Evolutionary conservation across 35 echinoderm and acorn worm species (phyloP), one percentile per base, ranked within the genome.

Genomic region (Acanthaster planci): DNA sequence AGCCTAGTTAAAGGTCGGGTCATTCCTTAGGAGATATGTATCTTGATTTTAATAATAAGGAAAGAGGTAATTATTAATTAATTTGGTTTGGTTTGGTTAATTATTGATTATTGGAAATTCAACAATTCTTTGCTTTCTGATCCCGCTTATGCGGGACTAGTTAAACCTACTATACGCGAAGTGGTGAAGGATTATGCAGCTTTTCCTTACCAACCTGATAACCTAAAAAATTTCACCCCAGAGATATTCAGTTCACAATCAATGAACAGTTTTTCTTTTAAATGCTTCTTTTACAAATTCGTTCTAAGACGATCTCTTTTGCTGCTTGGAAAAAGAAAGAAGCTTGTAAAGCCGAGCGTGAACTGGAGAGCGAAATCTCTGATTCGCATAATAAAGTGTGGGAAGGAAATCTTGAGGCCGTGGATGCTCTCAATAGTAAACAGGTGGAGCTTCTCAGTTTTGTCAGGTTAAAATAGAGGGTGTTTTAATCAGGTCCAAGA

Each of bases 71-170:
- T n/a, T n/a, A n/a, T n/a, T n/a, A n/a, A n/a, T n/a, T n/a, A n/a
- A n/a, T n/a, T n/a, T n/a, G n/a, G n/a, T n/a, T n/a, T n/a, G n/a
- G n/a, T n/a, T n/a, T n/a, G n/a, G n/a, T n/a, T n/a, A n/a, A n/a
- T n/a, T n/a, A n/a, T n/a, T 21, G 53, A 40, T 21, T 86, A 86
- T 37, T 86, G 84, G 39, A 86, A 86, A 52, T 77, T 86, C 8
- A 86, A 76, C 52, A 86, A 75, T 34, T 47, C 64, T 52, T 53
- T 86, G 23, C 76, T 77, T 18, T 52, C 72, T 37, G 38, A 77
- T 44, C 26, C 29, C 6, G n/a, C n/a, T 16, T 80, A 80, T 40
- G 34, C 51, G 9, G 12, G 38, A 15, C 52, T 82, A 15, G 80
- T 82, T 29, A 82, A 55, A 57, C 15, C 12, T 56, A 82, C 80